Conservation (phyloP, 1,140 invertebrate genomes). For the Stegodyphus mimosarum region DNA sequence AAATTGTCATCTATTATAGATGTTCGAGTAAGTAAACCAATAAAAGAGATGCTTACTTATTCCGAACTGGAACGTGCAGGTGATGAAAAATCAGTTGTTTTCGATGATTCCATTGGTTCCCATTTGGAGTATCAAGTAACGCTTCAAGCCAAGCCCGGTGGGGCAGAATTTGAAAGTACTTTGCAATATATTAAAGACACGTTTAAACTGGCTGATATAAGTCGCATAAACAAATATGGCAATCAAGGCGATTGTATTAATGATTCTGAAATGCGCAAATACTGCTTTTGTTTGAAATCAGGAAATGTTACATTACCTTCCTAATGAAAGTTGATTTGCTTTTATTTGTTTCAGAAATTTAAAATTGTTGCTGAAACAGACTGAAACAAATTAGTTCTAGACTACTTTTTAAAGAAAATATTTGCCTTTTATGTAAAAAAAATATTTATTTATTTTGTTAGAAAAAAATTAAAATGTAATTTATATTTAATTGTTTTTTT, state of each 20-base stretch:
- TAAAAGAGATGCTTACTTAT: not conserved
- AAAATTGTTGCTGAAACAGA: no score
- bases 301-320: no score
- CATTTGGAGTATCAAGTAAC: not conserved
- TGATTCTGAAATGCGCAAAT: not conserved
- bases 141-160: not conserved
- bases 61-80: not conserved
- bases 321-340: no score
- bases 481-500: no score
- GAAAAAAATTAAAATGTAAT: no score
- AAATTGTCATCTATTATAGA: not conserved
- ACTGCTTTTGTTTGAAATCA: not conserved
- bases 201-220: not conserved
- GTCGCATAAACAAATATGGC: not conserved
- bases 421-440: no score
- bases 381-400: no score
- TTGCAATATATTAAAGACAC: not conserved
- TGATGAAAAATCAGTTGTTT: not conserved
- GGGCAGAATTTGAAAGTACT: not conserved
- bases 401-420: no score
- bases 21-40: not conserved
- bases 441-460: no score
- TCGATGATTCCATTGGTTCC: not conserved
- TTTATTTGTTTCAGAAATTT: no score
- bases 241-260: not conserved